Evolutionary conservation across 1,140 invertebrate genomes (phyloP), one percentile per base, ranked within the genome.

Genomic region (Nasonia vitripennis): DNA sequence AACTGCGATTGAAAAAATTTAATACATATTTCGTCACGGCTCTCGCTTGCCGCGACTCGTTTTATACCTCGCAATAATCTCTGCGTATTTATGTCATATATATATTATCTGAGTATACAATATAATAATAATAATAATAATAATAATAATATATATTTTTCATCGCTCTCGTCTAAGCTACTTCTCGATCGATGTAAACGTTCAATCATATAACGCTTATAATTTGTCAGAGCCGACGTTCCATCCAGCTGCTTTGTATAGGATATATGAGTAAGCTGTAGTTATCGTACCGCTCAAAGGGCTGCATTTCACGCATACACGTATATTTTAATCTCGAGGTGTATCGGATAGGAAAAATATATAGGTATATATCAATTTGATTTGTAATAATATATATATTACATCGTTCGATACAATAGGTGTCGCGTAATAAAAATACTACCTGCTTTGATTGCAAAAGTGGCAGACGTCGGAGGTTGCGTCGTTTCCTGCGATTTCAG

Each of bases 201-300:
- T 78, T 68, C 37, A 5, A 68, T 55, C 1, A 68, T 37, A 27
- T 37, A 27, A 34, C 37, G 31, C 37, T 20, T 20, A 45, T 77
- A n/a, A 27, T 78, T 27, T 41, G 20, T 74, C 41, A 77, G 37
- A 14, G 23, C 31, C 17, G 37, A 6, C 71, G 78, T 85, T 85
- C 84, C 84, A 85, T 85, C 84, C 84, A 85, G 84, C 73, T 79
- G 31, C 51, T 6, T 1, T 27, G 7, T 55, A 55, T 37, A 55
- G 51, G 77, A 17, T 68, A 20, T n/a, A 62, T 3, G n/a, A 62
- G 20, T n/a, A 62, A n/a, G 62, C 14, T n/a, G 62, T 20, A n/a
- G 62, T 27, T 27, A 27, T 67, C 67, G 23, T 41, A 83, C 75
- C 82, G 34, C 62, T 78, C 23, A 17, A 41, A 51, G 20, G 23